phyloP scores from a whole-genome alignment of 2,888 invertebrate genomes.

The Erynnis tages region DNA sequence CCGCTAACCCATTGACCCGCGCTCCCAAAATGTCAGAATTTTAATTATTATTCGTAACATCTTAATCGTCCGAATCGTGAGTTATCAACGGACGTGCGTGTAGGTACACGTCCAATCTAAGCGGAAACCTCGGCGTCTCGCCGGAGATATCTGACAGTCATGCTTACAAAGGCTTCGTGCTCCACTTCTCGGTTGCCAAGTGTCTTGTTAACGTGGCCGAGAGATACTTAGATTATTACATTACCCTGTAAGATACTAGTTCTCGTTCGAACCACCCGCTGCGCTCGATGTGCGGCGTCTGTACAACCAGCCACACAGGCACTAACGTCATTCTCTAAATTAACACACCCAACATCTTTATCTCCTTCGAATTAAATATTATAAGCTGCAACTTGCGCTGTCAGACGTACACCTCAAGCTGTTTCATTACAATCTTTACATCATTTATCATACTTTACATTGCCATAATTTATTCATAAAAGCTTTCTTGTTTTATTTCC shows the following conservation, averaged over 20 bases:
- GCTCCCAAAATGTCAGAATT: slow-evolving; percentile 69
- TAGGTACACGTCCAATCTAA: slow-evolving; percentile 48
- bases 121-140: slow-evolving; percentile 38
- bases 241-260: slow-evolving; percentile 74
- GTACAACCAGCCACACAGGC: slow-evolving; percentile 58
- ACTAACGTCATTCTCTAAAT: slow-evolving; percentile 45
- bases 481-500: slow-evolving; percentile 69
- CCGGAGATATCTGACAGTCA: slow-evolving; percentile 28
- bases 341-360: slow-evolving; percentile 46
- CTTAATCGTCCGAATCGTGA: slow-evolving; percentile 74
- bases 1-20: slow-evolving; percentile 44
- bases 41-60: slow-evolving; percentile 76
- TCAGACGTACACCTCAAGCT: slow-evolving; percentile 61
- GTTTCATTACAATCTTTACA: slow-evolving; percentile 75
- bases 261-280: slow-evolving; percentile 74
- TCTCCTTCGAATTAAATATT: slow-evolving; percentile 34
- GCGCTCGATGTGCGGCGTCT: slow-evolving; percentile 73
- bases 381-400: slow-evolving; percentile 41
- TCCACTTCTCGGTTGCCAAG: slow-evolving; percentile 40
- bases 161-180: slow-evolving; percentile 36
- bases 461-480: slow-evolving; percentile 77
- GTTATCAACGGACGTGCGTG: slow-evolving; percentile 67
- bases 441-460: slow-evolving; percentile 80
- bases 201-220: slow-evolving; percentile 61
- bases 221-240: slow-evolving; percentile 71